Evolutionary conservation across 2,797 vertebrate species (phyloP).

Genomic region (Gallirallus australis): DNA sequence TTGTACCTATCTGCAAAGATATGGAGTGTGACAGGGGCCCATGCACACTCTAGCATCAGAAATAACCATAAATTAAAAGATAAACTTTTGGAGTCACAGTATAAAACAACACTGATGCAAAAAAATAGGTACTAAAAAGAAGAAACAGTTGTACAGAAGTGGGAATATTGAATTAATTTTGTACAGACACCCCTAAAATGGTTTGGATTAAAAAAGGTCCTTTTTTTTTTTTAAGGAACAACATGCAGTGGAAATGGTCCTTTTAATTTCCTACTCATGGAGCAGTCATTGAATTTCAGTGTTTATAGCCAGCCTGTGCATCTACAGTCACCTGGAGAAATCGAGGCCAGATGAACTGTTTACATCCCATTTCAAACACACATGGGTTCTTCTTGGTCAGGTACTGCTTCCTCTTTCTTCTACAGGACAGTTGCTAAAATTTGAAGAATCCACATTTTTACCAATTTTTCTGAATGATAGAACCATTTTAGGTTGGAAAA

Average conservation of each 20-base stretch:
- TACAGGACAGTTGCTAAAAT: neutral
- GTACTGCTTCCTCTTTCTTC: neutral
- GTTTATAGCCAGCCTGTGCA: neutral
- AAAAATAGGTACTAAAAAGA: neutral
- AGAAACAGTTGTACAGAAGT: neutral
- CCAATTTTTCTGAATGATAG: rapidly evolving
- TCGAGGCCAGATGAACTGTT: neutral
- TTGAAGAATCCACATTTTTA: neutral
- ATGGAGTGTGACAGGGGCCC: neutral
- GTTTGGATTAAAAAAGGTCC: neutral
- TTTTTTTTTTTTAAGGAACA: neutral
- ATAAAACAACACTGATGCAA: neutral
- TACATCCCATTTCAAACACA: neutral
- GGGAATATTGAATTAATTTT: neutral
- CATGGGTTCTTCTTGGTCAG: too few species aligned
- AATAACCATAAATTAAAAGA: neutral
- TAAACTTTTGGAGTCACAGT: neutral
- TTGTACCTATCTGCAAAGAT: neutral
- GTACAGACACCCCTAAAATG: neutral
- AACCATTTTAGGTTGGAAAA: neutral
- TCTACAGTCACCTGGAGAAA: neutral
- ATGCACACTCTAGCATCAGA: neutral
- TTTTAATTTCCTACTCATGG: neutral
- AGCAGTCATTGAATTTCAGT: neutral
- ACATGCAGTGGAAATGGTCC: rapidly evolving